These are phyloP conservation scores for Cyanoramphus novaezelandiae DNA, from an alignment of 2,113 vertebrate genomes.

Conservation along the genomic window DNA sequence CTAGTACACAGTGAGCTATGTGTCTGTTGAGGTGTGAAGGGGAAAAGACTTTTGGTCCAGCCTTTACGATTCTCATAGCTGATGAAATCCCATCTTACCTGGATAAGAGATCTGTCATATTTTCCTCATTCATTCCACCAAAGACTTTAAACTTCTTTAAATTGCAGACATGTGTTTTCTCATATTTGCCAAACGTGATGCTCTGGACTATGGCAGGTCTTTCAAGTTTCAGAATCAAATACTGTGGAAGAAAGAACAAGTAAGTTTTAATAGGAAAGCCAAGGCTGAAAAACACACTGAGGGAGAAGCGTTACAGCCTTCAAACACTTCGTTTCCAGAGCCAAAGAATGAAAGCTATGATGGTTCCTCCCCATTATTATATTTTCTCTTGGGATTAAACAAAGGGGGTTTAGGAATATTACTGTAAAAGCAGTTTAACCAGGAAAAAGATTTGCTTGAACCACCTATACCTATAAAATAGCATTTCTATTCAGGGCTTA, in stretches of 20 bases:
- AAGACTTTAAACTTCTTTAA: slow-evolving; percentile 99
- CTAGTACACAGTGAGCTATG: not conserved
- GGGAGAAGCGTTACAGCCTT: not conserved
- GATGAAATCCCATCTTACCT: slow-evolving; percentile 79
- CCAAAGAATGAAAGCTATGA: not conserved
- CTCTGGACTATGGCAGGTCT: slow-evolving; percentile 96
- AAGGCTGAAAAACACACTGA: not conserved
- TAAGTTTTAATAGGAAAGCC: not conserved
- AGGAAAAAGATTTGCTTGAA: not conserved
- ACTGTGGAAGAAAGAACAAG: slow-evolving; percentile 75
- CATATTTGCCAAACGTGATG: slow-evolving; percentile 98
- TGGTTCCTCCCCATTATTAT: not conserved
- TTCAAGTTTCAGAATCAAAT: slow-evolving; percentile 96
- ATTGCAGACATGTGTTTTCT: slow-evolving; percentile 99
- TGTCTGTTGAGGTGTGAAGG: not conserved
- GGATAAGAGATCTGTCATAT: slow-evolving; percentile 97
- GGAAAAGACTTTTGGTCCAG: slow-evolving; percentile 23
- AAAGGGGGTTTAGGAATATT: not conserved
- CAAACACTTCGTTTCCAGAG: not conserved
- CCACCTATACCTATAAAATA: not conserved
- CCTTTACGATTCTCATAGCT: not conserved
- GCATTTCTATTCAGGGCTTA: slow-evolving; percentile 27
- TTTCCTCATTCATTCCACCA: slow-evolving; percentile 99
- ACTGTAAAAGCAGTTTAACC: not conserved
- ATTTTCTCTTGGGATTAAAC: not conserved